phyloP scores from a whole-genome alignment of 2,888 invertebrate genomes.

The Drosophila stalkeri region DNA sequence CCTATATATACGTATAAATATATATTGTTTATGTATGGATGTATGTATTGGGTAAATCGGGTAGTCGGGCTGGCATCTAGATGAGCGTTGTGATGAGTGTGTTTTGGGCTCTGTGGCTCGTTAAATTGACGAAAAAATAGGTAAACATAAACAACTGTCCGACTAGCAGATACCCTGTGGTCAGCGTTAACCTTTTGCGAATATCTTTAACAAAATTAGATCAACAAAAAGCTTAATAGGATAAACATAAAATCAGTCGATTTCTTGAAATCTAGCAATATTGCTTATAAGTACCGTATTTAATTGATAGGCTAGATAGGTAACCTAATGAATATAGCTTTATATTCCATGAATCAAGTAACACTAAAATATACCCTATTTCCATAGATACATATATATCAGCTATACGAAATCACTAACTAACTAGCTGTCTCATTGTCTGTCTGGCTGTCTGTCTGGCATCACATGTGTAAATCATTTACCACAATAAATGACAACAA shows the following conservation, averaged over 20 bases:
- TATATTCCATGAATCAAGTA: neutral
- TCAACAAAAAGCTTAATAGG: too few species aligned
- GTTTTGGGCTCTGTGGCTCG: slow-evolving; percentile 20
- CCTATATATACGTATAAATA: neutral
- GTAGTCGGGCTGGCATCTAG: slow-evolving; percentile 17
- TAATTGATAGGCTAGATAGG: too few species aligned
- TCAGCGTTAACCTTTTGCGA: too few species aligned
- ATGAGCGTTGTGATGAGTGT: slow-evolving; percentile 15
- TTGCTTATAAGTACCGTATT: too few species aligned
- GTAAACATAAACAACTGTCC: neutral
- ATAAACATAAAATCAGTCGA: too few species aligned
- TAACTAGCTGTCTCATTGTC: slow-evolving; percentile 1
- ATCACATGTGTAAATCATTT: slow-evolving; percentile 31
- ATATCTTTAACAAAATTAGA: neutral
- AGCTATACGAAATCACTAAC: neutral
- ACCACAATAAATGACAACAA: slow-evolving; percentile 15
- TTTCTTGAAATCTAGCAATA: too few species aligned
- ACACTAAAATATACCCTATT: neutral
- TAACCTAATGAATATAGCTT: neutral
- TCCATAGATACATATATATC: neutral
- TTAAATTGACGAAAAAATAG: slow-evolving; percentile 45
- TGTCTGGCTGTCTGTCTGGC: slow-evolving; percentile 6
- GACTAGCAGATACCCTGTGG: neutral
- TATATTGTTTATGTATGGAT: neutral
- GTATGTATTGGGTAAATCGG: neutral